Evolutionary conservation across 2,888 invertebrate genomes (phyloP), one percentile per base, ranked within the genome.

Genomic region (Pteria penguin): DNA sequence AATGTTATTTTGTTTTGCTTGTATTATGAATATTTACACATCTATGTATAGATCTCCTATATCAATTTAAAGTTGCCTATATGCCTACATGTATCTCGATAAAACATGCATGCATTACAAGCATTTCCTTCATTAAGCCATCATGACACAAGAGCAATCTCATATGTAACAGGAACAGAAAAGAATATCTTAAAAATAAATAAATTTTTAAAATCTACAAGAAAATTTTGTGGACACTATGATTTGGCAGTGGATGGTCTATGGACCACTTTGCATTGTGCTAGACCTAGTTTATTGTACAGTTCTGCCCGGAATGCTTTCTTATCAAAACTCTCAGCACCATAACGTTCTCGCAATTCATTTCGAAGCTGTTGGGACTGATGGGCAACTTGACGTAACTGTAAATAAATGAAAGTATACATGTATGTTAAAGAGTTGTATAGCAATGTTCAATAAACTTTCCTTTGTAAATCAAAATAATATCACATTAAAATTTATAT

Each of bases 301-400:
- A 87, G 76, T 69, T 89, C 85, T 22, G 85, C 88, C n/a, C 87
- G 82, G 24, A 86, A 79, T n/a, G 83, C 84, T 76, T 88, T 87
- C 73, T 86, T 86, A 72, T 87, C 89, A 68, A 89, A 87, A 57
- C 85, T 86, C 72, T 88, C 88, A 0, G 82, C 79, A 32, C 84
- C 85, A 70, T 88, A 89, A 65, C 83, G 86, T 71, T 83, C 82
- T 55, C 83, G 77, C 14, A 91, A 76, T 68, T 88, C 88, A 70
- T 90, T 88, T 33, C 91, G 69, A 36, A 91, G 79, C 22, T 83
- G 72, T 69, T 89, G 85, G 4, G 89, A 86, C n/a, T 84, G 81
- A 54, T 85, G 83, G 2, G 91, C 90, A 75, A 89, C 82, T 11
- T 82, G 76, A 18, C 84, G 63, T 4, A 81, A 84, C 84, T 84